phyloP scores from a whole-genome alignment of 2,888 invertebrate species.

The Drosophila paramelanica region DNA sequence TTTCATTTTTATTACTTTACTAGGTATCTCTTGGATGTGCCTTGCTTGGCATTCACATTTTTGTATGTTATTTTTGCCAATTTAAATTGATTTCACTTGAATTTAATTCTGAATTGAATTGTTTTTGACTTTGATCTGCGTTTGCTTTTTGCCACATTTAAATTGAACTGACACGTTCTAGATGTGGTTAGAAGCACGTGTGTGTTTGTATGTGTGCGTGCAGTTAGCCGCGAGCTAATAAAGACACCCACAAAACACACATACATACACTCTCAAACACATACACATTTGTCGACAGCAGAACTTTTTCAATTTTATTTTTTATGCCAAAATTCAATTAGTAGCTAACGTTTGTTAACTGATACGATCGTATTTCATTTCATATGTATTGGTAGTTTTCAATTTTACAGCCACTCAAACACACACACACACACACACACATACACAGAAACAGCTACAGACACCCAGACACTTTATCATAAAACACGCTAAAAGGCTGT shows the following conservation, averaged over 20 bases:
- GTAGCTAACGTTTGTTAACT: constrained; percentile 43
- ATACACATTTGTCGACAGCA: constrained; percentile 35
- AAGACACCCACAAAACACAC: constrained; percentile 9
- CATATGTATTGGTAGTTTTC: constrained; percentile 52
- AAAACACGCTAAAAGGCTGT: constrained; percentile 29
- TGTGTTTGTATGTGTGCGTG: neutral
- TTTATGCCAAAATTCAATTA: constrained; percentile 67
- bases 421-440: neutral
- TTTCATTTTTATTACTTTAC: neutral
- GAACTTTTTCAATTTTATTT: constrained; percentile 53
- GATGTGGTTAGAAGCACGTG: constrained; percentile 18
- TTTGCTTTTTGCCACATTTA: constrained; percentile 19
- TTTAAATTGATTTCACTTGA: constrained; percentile 26
- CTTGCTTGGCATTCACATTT: neutral
- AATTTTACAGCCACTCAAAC: constrained; percentile 23
- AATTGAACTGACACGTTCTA: constrained; percentile 35
- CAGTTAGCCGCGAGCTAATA: constrained; percentile 28
- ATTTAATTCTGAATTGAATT: constrained; percentile 24
- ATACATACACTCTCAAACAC: constrained; percentile 25
- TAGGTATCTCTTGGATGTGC: neutral
- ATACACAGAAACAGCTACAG: neutral
- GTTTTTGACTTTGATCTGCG: constrained; percentile 51
- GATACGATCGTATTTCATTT: constrained; percentile 53
- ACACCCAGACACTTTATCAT: neutral
- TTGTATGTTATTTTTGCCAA: neutral